Base-by-base conservation (phyloP, 30 jellyfish, hydroid and myxozoan genomes). In the Cassiopea andromeda region DNA sequence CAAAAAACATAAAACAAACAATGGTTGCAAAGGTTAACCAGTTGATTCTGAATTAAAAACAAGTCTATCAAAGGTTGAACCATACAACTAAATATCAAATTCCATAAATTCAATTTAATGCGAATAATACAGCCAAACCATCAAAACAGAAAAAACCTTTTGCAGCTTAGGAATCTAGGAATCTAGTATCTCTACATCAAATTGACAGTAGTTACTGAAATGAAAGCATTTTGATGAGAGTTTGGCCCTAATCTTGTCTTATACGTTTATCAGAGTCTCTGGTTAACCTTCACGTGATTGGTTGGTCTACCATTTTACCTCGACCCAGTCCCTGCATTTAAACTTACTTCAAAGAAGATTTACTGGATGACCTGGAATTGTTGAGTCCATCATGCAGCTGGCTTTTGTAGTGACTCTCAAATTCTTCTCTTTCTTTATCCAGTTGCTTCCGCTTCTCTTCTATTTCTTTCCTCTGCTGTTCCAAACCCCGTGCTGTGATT, bases 341-440 rank as follows among this genome's bases (percentile, higher is more conserved):
- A 90, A 90, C 97, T 90, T 90, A 90, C 98, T 93, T 88, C 87
- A 93, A 93, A 93, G 98, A 93, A 84, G 98, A 93, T 93, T 91
- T 93, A 93, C 98, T 93, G 92, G 97, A 89, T 60, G 98, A 94
- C 98, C 98, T 89, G 95, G 98, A 91, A 87, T 92, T 94, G 94
- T 94, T 88, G 93, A 94, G 88, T 85, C 92, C 97, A 46, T 82
- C 97, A 17, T 94, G 94, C 84, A 44, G 88, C 75, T 70, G 79
- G 1, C 27, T 70, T 43, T 60, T 90, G 93, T 78, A 80, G 78
- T 83, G 89, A 64, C 91, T 85, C 72, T 96, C 99, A 74, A 96
- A 96, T 73, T 85, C 98, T 43, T 84, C 92, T 54, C 90, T 75
- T 59, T 96, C 98, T 50, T 69, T 73, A 57, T 96, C 98, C 60